Conservation (phyloP, 35 echinoderm and acorn worm species). For the Acanthaster planci region DNA sequence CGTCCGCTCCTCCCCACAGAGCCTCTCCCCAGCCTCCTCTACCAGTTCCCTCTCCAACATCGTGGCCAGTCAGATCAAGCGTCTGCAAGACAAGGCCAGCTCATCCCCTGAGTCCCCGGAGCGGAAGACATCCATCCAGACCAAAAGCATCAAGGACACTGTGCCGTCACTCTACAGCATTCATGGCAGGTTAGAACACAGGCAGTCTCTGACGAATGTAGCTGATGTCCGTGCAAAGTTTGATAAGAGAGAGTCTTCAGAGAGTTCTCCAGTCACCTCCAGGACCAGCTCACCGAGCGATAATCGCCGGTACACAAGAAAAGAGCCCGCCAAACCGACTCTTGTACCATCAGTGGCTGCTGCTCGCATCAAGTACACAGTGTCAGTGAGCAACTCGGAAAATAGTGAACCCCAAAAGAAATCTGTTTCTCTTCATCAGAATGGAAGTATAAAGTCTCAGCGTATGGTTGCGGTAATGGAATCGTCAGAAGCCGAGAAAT, state of each 20-base stretch:
- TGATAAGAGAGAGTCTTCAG: slow-evolving; percentile 52
- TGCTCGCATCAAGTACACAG: slow-evolving; percentile 55
- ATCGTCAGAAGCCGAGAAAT: slow-evolving; percentile 38
- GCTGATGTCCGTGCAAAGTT: slow-evolving; percentile 70
- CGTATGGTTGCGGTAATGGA: slow-evolving; percentile 53
- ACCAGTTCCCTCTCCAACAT: slow-evolving; percentile 62
- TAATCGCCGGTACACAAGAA: background rate
- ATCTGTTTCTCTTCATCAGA: slow-evolving; percentile 27
- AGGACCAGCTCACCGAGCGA: background rate
- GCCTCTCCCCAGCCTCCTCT: slow-evolving; percentile 85
- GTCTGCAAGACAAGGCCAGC: slow-evolving; percentile 64
- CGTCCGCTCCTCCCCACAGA: slow-evolving; percentile 66
- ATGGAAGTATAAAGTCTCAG: slow-evolving; percentile 29
- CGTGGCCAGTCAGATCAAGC: slow-evolving; percentile 77
- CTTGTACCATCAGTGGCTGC: background rate
- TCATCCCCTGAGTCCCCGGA: slow-evolving; percentile 33
- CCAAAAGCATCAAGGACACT: slow-evolving; percentile 31
- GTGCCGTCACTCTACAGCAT: background rate
- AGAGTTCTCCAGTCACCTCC: slow-evolving; percentile 1
- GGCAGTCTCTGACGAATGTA: slow-evolving; percentile 74
- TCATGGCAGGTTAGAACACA: slow-evolving; percentile 37
- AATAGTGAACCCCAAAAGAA: slow-evolving; percentile 32
- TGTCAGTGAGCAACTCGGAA: slow-evolving; percentile 54
- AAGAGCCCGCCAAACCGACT: background rate
- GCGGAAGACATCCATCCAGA: slow-evolving; percentile 41